Percentiles rank a stretch among this genome's conserved stretches.
Conservation (phyloP, 2,888 invertebrate genomes). For the Brachycybe producta region DNA sequence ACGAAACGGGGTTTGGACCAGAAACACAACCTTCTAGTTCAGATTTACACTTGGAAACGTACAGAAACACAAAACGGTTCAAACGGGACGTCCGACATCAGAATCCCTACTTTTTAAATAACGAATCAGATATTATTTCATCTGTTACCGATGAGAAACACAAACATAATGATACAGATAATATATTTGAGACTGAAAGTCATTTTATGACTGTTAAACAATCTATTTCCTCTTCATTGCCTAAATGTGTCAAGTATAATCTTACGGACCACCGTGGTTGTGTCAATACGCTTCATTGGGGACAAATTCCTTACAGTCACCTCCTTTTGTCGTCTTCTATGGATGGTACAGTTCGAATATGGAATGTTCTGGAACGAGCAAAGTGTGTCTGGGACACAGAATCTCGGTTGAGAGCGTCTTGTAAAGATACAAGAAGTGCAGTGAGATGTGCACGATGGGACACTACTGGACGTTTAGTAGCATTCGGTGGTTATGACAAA, state of each 20-base stretch:
- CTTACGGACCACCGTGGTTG: slow-evolving; percentile 6
- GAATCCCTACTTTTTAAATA: no score
- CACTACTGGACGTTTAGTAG: slow-evolving; percentile 25
- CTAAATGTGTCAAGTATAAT: not conserved
- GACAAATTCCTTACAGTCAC: slow-evolving; percentile 25
- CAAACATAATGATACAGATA: no score
- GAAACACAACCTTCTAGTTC: not conserved
- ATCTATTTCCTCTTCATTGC: no score
- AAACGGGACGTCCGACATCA: no score
- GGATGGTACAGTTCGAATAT: slow-evolving; percentile 31
- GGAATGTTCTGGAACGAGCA: slow-evolving; percentile 28
- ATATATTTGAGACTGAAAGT: no score
- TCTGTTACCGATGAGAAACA: no score
- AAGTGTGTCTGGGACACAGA: slow-evolving; percentile 17
- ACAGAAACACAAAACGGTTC: no score
- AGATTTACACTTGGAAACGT: not conserved
- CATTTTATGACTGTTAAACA: no score
- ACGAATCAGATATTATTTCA: no score
- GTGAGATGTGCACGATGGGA: slow-evolving; percentile 33
- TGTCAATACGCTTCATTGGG: slow-evolving; percentile 20
- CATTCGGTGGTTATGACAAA: slow-evolving; percentile 32
- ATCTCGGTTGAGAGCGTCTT: not conserved
- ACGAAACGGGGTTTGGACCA: not conserved
- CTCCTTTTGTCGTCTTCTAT: slow-evolving; percentile 31
- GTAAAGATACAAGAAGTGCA: slow-evolving; percentile 22